Evolutionary conservation across 1,140 invertebrate genomes (phyloP).

Genomic region (Trichoplusia ni): DNA sequence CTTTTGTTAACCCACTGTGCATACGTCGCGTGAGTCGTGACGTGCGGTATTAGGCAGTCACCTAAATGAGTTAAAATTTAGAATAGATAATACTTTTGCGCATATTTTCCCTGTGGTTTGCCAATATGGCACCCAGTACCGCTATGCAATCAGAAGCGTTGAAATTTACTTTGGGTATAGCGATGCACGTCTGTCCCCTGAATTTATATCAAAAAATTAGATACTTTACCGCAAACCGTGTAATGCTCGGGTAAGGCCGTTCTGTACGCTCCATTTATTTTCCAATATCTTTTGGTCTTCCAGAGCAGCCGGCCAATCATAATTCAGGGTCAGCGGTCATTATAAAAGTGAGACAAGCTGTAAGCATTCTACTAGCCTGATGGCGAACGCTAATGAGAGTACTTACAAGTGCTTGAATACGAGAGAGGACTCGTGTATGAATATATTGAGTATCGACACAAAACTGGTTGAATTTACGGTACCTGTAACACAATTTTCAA

Average conservation of each 20-base stretch:
- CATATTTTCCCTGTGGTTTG: conserved; percentile 52
- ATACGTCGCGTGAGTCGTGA: conserved; percentile 28
- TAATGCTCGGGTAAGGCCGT: conserved; percentile 47
- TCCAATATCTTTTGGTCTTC: conserved; percentile 14
- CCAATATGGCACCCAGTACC: conserved; percentile 39
- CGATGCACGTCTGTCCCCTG: conserved; percentile 62
- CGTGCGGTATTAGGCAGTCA: conserved; percentile 42
- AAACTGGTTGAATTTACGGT: too few species aligned
- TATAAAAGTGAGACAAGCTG: neutral
- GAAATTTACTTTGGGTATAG: conserved; percentile 53
- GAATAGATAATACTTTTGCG: conserved; percentile 34
- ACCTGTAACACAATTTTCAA: too few species aligned
- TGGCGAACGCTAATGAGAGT: too few species aligned
- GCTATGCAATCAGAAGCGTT: conserved; percentile 64
- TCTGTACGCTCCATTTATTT: conserved; percentile 61
- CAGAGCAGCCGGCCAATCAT: neutral
- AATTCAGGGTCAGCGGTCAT: conserved; percentile 8
- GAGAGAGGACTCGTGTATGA: too few species aligned
- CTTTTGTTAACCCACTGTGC: too few species aligned
- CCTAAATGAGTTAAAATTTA: conserved; percentile 41
- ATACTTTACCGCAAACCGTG: conserved; percentile 64
- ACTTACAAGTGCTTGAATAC: too few species aligned
- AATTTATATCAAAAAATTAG: conserved; percentile 60
- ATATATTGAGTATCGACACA: too few species aligned
- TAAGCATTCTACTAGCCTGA: too few species aligned